A percentile compares a stretch with the other conserved stretches of the same genome.
phyloP scores from a whole-genome alignment of 2,888 invertebrate genomes.

The Acronicta aceris region DNA sequence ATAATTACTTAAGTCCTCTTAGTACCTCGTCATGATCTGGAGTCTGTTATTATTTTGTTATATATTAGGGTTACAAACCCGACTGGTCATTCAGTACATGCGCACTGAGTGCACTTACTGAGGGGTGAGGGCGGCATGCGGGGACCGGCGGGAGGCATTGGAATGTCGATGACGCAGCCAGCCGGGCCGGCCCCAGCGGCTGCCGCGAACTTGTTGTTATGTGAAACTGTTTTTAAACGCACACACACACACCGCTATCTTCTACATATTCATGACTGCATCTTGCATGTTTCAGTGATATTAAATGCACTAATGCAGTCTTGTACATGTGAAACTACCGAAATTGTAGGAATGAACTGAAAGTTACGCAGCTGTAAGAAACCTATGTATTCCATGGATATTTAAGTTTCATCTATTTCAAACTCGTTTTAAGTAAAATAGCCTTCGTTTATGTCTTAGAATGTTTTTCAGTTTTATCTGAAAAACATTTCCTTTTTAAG shows the following conservation, averaged over 20 bases:
- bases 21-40: constrained; percentile 3
- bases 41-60: constrained; percentile 8
- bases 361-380: too few relatives aligned
- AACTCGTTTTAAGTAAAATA: too few relatives aligned
- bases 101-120: constrained; percentile 78
- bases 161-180: constrained; percentile 87
- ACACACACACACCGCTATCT: constrained; percentile 66
- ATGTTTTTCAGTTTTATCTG: too few relatives aligned
- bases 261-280: constrained; percentile 41
- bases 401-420: too few relatives aligned
- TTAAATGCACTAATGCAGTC: constrained; percentile 22
- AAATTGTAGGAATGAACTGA: too few relatives aligned
- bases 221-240: constrained; percentile 81
- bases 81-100: constrained; percentile 80
- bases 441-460: too few relatives aligned
- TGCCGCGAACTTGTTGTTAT: constrained; percentile 85
- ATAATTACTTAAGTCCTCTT: too few relatives aligned
- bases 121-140: constrained; percentile 62
- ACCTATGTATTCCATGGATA: too few relatives aligned
- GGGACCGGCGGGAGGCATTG: constrained; percentile 76
- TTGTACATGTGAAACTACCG: not conserved
- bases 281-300: constrained; percentile 31
- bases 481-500: too few relatives aligned
- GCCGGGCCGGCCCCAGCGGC: constrained; percentile 72
- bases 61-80: constrained; percentile 67